Evolutionary conservation across 2,888 invertebrate genomes (phyloP), one percentile per base, ranked within the genome.

Genomic region (Pterobdella sp.): DNA sequence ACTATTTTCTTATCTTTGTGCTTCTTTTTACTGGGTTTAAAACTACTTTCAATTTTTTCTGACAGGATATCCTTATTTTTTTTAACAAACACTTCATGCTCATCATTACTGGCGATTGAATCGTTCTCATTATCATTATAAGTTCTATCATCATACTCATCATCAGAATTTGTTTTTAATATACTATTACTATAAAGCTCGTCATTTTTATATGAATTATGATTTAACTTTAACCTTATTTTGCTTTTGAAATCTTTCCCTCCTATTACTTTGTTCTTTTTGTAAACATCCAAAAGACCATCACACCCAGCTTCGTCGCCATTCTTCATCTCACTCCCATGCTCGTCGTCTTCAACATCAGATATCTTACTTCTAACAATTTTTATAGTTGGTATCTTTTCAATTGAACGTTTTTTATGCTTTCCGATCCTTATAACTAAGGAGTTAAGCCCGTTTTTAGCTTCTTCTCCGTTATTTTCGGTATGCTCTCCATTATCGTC

Each of bases 381-480:
- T 56, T 56, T 56, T 14, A 56, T 56, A 4, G 4, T 56, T 7
- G 60, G 60, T 18, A 56, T 56, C 26, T 56, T 4, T n/a, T n/a
- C n/a, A n/a, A n/a, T n/a, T n/a, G n/a, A n/a, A n/a, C n/a, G n/a
- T 56, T 18, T 42, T 42, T 42, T 42, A 7, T 18, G 42, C 42
- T 56, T 56, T 22, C 60, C 60, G 18, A 56, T 56, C 60, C n/a
- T 56, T 7, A 56, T 56, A n/a, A 56, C 60, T 22, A 56, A 22
- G n/a, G 60, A 22, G 18, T 56, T 56, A 56, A 3, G 18, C 18
- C 18, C 42, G 18, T 42, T 18, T 42, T 42, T 42, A 49, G 29
- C 52, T 49, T 4, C 49, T 14, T 69, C 69, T 4, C 10, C 69
- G 18, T 42, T 56, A 69, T 36, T 14, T 35, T n/a, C 26, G 26